A percentile compares a stretch with the other conserved stretches of the same genome.
Conservation (phyloP, 2,797 vertebrate species). For the Lateolabrax maculatus region DNA sequence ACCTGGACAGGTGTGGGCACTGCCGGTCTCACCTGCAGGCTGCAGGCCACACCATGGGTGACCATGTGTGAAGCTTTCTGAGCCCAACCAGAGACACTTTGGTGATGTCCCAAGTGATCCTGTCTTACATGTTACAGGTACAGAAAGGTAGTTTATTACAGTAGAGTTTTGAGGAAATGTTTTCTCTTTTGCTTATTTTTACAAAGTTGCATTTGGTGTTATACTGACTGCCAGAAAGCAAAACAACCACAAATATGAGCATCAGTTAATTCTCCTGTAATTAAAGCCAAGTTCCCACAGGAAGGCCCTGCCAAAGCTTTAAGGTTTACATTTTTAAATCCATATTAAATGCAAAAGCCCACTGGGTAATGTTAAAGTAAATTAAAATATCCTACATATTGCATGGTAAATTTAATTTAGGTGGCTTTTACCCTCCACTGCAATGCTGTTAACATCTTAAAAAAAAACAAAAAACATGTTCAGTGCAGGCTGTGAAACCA, state of each 20-base stretch:
- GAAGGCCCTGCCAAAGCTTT: background rate
- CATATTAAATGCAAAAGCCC: background rate
- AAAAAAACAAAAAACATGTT: slow-evolving; percentile 4
- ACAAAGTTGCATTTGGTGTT: too few species aligned
- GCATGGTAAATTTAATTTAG: background rate
- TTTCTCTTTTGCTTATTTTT: too few species aligned
- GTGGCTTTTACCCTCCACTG: background rate
- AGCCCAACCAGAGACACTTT: too few species aligned
- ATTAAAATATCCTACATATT: background rate
- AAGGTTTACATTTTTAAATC: background rate
- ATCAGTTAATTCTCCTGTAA: background rate
- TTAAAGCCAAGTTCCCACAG: background rate
- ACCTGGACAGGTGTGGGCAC: too few species aligned
- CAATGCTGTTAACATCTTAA: background rate
- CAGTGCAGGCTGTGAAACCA: slow-evolving; percentile 25
- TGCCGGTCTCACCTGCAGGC: too few species aligned
- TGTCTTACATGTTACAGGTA: too few species aligned
- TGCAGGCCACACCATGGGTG: too few species aligned
- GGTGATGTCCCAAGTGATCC: too few species aligned
- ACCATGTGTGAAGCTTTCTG: too few species aligned
- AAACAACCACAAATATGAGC: background rate
- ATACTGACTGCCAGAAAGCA: too few species aligned
- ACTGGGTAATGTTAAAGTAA: background rate
- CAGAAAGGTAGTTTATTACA: too few species aligned
- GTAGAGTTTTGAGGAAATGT: too few species aligned